A percentile compares a stretch with the other conserved stretches of the same genome.
Conservation (phyloP, 2,113 vertebrate genomes). For the Eubucco bourcierii region DNA sequence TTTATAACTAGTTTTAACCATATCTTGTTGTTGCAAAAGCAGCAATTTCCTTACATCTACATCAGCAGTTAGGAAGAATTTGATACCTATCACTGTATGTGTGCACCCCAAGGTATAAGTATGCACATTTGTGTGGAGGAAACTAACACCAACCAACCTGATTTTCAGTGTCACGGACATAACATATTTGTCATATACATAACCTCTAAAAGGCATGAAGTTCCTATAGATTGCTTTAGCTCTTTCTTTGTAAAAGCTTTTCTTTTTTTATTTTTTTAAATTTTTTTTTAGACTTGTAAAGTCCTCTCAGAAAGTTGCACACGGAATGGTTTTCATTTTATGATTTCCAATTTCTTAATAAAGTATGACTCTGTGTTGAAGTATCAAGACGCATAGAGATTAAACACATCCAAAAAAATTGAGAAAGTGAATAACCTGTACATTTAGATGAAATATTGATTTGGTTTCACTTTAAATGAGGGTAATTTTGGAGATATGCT, state of each 20-base stretch:
- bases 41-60: not conserved
- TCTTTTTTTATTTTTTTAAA: too few species aligned
- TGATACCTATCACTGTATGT: rapidly evolving
- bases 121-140: not conserved
- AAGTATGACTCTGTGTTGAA: conserved; percentile 52
- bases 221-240: not conserved
- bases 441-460: conserved; percentile 66
- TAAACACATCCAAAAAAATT: conserved; percentile 55
- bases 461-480: conserved; percentile 49
- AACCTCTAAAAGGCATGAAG: not conserved
- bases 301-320: not conserved
- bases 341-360: conserved; percentile 27
- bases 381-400: conserved; percentile 53
- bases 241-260: not conserved
- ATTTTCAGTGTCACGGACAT: not conserved
- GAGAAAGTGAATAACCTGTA: conserved; percentile 67
- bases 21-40: not conserved
- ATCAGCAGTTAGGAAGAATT: not conserved
- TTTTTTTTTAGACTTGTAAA: too few species aligned
- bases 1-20: not conserved
- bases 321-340: conserved; percentile 6
- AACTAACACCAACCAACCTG: not conserved
- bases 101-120: not conserved
- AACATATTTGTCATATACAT: not conserved
- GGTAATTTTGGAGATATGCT: conserved; percentile 67